phyloP scores from a whole-genome alignment of 2,797 vertebrate genomes.

The Mycteria americana region DNA sequence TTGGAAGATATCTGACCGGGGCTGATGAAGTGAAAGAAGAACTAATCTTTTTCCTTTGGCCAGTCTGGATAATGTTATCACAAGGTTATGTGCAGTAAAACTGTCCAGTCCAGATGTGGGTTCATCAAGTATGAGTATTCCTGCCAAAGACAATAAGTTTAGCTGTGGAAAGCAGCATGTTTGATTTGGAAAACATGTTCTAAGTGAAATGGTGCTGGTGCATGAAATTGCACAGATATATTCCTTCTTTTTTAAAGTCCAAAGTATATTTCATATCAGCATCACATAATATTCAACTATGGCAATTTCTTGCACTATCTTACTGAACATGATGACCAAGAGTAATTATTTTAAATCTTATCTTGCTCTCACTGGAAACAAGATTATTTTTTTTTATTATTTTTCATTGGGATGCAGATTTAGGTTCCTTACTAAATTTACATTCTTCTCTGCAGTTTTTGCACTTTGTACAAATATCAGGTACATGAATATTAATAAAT shows the following conservation, averaged over 20 bases:
- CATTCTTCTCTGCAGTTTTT: neutral
- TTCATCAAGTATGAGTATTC: constrained; percentile 94
- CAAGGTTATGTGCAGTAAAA: constrained; percentile 95
- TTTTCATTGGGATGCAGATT: neutral
- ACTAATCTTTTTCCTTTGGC: constrained; percentile 92
- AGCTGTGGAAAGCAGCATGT: neutral
- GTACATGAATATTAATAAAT: neutral
- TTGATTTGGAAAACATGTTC: neutral
- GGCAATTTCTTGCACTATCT: neutral
- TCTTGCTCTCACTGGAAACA: neutral
- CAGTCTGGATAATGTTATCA: constrained; percentile 91
- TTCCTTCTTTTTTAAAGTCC: neutral
- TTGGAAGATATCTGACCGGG: constrained; percentile 94
- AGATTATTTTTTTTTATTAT: neutral
- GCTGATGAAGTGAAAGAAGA: constrained; percentile 93
- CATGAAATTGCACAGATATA: neutral
- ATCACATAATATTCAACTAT: neutral
- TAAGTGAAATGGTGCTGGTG: neutral
- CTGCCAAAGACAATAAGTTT: constrained; percentile 69
- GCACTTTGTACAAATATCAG: neutral
- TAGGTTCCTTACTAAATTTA: neutral
- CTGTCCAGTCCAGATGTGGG: constrained; percentile 96
- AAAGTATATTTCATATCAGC: neutral
- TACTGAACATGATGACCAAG: neutral
- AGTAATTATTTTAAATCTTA: neutral